These are phyloP conservation scores for Lepidocyrtoides sp. DNA, from an alignment of 2,888 invertebrate genomes.

Conservation along the genomic window DNA sequence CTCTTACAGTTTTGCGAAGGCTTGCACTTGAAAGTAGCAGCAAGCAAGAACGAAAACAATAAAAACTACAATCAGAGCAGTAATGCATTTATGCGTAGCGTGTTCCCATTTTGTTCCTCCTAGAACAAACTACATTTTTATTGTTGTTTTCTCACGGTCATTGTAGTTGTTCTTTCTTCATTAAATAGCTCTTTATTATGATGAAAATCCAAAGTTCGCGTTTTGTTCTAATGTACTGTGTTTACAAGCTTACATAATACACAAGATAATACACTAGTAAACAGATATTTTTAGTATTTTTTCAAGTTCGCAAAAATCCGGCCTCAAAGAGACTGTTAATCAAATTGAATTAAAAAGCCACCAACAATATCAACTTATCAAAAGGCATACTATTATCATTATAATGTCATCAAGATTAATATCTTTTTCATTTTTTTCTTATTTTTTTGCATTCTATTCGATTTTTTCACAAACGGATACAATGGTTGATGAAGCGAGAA, in stretches of 20 bases:
- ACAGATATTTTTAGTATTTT: too few species aligned
- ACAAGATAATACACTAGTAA: too few species aligned
- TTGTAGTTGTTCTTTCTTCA: too few species aligned
- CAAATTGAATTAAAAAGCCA: neutral
- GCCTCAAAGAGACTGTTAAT: neutral
- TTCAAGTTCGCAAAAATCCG: too few species aligned
- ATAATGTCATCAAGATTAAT: conserved; percentile 55
- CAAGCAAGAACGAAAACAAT: neutral
- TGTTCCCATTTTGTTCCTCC: neutral
- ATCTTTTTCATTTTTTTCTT: conserved; percentile 17
- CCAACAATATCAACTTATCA: neutral
- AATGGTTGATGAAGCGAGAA: neutral
- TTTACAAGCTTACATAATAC: too few species aligned
- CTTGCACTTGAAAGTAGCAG: neutral
- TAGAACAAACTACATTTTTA: neutral
- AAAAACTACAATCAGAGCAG: neutral
- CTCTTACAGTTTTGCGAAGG: neutral
- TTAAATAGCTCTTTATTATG: too few species aligned
- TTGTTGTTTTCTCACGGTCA: conserved; percentile 62
- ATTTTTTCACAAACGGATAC: too few species aligned
- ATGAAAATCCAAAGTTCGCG: too few species aligned
- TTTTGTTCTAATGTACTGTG: too few species aligned
- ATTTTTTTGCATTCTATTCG: neutral
- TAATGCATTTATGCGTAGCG: too few species aligned
- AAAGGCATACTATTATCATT: conserved; percentile 36